These are phyloP conservation scores for Melanaphis sacchari DNA, from an alignment of 1,140 invertebrate genomes.

Conservation along the genomic window DNA sequence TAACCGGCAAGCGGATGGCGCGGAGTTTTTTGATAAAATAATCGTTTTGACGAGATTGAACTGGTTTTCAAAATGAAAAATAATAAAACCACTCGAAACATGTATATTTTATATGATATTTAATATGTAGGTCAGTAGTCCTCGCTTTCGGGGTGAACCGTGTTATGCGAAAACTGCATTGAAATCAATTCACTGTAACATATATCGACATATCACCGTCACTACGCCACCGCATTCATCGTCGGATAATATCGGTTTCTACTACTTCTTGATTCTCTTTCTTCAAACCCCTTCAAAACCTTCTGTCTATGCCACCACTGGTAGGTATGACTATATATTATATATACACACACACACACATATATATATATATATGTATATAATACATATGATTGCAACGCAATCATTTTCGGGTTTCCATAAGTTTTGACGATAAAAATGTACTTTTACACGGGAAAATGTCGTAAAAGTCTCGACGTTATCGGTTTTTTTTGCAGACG, in stretches of 20 bases:
- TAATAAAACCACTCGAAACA: background rate
- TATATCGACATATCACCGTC: background rate
- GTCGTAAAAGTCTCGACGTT: slow-evolving; percentile 57
- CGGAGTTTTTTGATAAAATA: background rate
- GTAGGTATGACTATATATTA: background rate
- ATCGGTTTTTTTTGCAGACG: slow-evolving; percentile 51
- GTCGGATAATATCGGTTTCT: background rate
- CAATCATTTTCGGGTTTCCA: slow-evolving; percentile 35
- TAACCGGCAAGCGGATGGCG: background rate
- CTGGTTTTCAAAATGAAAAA: slow-evolving; percentile 37
- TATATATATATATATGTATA: background rate
- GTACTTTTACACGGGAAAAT: slow-evolving; percentile 48
- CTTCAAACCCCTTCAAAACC: background rate
- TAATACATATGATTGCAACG: background rate
- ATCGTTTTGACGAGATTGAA: slow-evolving; percentile 19
- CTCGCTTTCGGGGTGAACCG: background rate
- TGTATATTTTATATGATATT: background rate
- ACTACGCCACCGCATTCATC: background rate
- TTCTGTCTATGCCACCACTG: background rate
- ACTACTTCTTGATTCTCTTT: background rate
- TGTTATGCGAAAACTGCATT: background rate
- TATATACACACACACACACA: background rate
- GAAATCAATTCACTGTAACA: background rate
- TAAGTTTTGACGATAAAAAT: slow-evolving; percentile 46
- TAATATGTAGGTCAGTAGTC: slow-evolving; percentile 33